Evolutionary conservation across 2,888 invertebrate genomes (phyloP).

Genomic region (Volucella zonaria): DNA sequence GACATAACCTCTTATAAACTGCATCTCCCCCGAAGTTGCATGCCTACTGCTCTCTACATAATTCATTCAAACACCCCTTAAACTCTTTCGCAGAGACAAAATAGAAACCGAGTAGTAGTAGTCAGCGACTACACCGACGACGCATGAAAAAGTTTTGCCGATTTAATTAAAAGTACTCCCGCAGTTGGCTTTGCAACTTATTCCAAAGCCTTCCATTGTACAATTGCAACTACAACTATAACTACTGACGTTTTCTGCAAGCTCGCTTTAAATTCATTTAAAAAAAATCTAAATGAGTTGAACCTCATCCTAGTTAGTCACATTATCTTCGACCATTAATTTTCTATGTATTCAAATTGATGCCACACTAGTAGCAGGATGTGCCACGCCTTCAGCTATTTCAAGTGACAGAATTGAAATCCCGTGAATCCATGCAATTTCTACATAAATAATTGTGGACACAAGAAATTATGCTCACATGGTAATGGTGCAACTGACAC

Average conservation of each 20-base stretch:
- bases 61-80: conserved; percentile 27
- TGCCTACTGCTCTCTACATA: conserved; percentile 26
- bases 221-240: conserved; percentile 31
- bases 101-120: background rate
- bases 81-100: background rate
- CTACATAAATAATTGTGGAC: conserved; percentile 50
- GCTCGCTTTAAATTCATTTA: conserved; percentile 65
- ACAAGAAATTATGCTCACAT: conserved; percentile 39
- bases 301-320: background rate
- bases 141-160: conserved; percentile 53
- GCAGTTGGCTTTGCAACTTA: too few relatives aligned
- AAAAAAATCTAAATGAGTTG: conserved; percentile 30
- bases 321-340: conserved; percentile 45
- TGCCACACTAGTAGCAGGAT: background rate
- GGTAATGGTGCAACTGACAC: conserved; percentile 4
- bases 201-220: background rate
- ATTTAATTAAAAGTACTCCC: conserved; percentile 62
- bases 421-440: conserved; percentile 50
- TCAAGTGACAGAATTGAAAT: conserved; percentile 45
- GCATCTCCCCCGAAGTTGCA: conserved; percentile 8
- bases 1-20: conserved; percentile 33
- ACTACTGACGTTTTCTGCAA: conserved; percentile 18
- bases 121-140: background rate
- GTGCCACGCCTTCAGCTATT: background rate
- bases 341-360: conserved; percentile 28